Evolutionary conservation across 1,140 invertebrate species (phyloP).

Genomic region (Trichonephila clavipes): DNA sequence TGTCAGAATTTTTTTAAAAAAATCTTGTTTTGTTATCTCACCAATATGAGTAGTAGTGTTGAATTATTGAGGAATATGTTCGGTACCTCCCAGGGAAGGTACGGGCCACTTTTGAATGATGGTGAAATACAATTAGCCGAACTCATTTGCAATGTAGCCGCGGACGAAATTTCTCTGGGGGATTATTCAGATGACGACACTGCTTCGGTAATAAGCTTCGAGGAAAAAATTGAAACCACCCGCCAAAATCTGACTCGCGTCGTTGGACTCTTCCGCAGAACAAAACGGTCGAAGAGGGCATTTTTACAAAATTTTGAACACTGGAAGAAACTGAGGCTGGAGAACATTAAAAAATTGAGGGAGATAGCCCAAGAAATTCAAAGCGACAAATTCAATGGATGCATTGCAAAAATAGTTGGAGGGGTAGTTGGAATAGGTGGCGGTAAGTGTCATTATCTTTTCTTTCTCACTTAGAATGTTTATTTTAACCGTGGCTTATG

Average conservation of each 20-base stretch:
- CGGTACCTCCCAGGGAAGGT: too few species aligned
- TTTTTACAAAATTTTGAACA: neutral
- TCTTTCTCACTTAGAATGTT: too few species aligned
- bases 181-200: neutral
- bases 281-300: neutral
- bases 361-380: neutral
- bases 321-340: neutral
- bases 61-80: too few species aligned
- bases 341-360: neutral
- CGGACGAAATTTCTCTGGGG: too few species aligned
- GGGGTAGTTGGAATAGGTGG: neutral
- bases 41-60: too few species aligned
- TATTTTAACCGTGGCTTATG: too few species aligned
- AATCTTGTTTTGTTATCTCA: too few species aligned
- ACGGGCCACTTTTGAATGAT: too few species aligned
- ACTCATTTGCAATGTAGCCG: too few species aligned
- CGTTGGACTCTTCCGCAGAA: neutral
- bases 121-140: too few species aligned
- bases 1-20: too few species aligned
- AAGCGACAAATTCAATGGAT: neutral
- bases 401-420: neutral
- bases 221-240: neutral
- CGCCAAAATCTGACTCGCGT: neutral
- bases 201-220: neutral
- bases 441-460: neutral